Conservation (phyloP, 2,113 vertebrate genomes). For the Corydoras maculifer region DNA sequence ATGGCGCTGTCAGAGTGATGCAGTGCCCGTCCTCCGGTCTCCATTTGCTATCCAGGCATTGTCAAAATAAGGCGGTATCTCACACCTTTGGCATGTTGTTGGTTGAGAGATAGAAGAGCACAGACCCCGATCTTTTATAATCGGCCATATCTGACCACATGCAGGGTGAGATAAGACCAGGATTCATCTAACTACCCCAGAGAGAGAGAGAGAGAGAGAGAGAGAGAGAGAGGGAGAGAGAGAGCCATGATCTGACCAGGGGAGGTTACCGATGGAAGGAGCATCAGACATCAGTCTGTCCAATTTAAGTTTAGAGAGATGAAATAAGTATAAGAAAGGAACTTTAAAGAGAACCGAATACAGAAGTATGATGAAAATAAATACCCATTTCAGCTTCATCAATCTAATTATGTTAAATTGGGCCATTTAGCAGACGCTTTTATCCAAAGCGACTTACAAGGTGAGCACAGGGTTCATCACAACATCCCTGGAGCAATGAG, state of each 20-base stretch:
- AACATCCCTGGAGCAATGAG: too few species aligned
- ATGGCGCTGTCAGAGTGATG: conserved; percentile 33
- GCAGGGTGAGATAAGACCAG: conserved; percentile 36
- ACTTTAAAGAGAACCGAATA: too few species aligned
- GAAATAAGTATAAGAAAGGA: too few species aligned
- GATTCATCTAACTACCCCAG: conserved; percentile 35
- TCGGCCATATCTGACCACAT: conserved; percentile 36
- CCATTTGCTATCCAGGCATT: conserved; percentile 26
- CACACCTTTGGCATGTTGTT: conserved; percentile 13
- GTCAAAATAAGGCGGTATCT: conserved; percentile 13
- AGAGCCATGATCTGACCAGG: conserved; percentile 1
- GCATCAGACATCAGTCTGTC: background rate
- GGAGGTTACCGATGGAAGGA: background rate
- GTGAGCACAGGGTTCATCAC: too few species aligned
- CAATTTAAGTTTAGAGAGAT: background rate
- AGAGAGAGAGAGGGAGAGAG: too few species aligned
- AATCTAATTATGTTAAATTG: too few species aligned
- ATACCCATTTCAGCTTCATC: too few species aligned
- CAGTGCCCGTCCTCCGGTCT: conserved; percentile 30
- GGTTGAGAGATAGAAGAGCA: conserved; percentile 18
- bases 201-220: background rate
- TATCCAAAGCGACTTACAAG: too few species aligned
- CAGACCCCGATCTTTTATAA: conserved; percentile 32
- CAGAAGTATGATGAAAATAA: too few species aligned
- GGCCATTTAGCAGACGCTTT: too few species aligned